A percentile compares a stretch with the other conserved stretches of the same genome.
phyloP scores from a whole-genome alignment of 2,113 vertebrate genomes.

The Phaethon lepturus region DNA sequence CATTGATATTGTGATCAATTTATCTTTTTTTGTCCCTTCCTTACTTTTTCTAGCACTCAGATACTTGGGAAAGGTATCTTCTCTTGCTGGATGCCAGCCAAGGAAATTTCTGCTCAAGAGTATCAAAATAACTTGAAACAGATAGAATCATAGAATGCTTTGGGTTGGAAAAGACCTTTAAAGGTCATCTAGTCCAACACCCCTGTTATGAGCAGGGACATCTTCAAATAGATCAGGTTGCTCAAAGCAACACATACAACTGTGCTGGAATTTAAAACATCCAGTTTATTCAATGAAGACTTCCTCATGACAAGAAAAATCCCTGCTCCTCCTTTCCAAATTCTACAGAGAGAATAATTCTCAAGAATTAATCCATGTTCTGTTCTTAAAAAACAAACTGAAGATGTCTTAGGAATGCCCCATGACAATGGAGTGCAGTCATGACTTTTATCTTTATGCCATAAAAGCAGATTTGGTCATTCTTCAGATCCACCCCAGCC shows the following conservation, averaged over 20 bases:
- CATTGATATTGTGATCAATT: background rate
- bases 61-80: background rate
- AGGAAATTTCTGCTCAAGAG: slow-evolving; percentile 2
- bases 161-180: background rate
- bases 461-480: background rate
- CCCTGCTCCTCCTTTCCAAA: background rate
- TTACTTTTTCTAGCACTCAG: background rate
- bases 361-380: background rate
- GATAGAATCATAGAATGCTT: background rate
- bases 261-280: background rate
- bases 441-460: background rate
- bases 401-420: background rate
- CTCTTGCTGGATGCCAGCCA: background rate
- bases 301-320: background rate
- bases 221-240: background rate
- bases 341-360: background rate
- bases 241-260: background rate
- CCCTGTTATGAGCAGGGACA: background rate
- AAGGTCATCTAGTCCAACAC: background rate
- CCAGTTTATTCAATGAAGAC: background rate
- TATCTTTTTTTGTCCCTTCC: background rate
- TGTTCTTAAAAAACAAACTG: background rate
- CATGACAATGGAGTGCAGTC: background rate
- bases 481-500: background rate
- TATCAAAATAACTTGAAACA: background rate